These are phyloP conservation scores for Bucorvus abyssinicus DNA, from an alignment of 2,797 vertebrate species.

Conservation along the genomic window DNA sequence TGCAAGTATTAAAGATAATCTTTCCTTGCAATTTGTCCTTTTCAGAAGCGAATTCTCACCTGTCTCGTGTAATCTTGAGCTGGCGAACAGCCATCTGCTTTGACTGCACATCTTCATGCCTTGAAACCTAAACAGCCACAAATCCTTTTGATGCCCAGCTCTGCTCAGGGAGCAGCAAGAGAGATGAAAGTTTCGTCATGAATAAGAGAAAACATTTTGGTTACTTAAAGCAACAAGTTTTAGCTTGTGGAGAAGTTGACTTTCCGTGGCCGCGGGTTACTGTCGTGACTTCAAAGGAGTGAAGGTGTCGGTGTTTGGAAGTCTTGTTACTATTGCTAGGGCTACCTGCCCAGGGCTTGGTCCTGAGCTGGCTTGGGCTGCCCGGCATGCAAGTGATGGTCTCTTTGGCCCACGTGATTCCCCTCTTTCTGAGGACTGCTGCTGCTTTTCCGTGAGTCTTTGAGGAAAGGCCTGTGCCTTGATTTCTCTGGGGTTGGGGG, in stretches of 20 bases:
- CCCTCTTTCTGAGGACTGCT: background rate
- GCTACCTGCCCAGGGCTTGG: background rate
- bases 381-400: accelerated
- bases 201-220: background rate
- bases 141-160: background rate
- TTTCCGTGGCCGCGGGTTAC: background rate
- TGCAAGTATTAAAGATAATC: background rate
- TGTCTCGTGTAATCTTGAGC: background rate
- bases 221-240: background rate
- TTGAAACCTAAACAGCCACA: background rate
- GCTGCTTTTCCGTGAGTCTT: background rate
- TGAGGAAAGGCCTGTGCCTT: background rate
- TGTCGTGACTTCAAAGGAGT: accelerated
- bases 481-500: background rate
- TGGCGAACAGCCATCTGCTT: background rate
- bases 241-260: background rate
- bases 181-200: background rate
- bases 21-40: background rate
- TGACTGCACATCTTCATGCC: background rate
- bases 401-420: background rate
- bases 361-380: background rate
- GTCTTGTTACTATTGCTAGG: background rate
- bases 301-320: background rate
- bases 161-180: background rate
- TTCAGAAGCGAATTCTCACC: background rate